Conservation (phyloP, 2,888 invertebrate species). For the Hedychridium roseum region DNA sequence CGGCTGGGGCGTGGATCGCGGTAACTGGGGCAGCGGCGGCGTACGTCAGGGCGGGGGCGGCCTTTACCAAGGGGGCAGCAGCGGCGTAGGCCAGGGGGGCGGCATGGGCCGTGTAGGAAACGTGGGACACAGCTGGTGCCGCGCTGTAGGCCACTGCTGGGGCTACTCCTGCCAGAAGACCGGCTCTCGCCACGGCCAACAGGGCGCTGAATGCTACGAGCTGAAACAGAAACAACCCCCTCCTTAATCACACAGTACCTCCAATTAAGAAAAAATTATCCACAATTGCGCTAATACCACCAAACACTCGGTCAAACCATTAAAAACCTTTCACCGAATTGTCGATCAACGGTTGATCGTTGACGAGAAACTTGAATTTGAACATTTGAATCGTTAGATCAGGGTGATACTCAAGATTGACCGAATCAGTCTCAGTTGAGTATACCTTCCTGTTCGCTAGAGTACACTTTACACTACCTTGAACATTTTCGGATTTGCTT, state of each 20-base stretch:
- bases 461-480: too few relatives aligned
- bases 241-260: neutral
- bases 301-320: too few relatives aligned
- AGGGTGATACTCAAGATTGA: too few relatives aligned
- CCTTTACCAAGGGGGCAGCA: conserved; percentile 68
- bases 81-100: conserved; percentile 18
- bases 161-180: conserved; percentile 26
- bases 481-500: conserved; percentile 25
- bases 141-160: conserved; percentile 71
- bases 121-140: conserved; percentile 71
- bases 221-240: conserved; percentile 19
- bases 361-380: too few relatives aligned
- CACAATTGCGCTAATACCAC: too few relatives aligned
- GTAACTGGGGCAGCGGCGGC: conserved; percentile 37
- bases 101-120: conserved; percentile 1
- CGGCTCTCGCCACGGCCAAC: conserved; percentile 43
- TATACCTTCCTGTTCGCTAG: too few relatives aligned
- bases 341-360: too few relatives aligned
- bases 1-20: conserved; percentile 54
- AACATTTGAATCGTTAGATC: too few relatives aligned
- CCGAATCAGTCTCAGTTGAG: too few relatives aligned
- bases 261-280: neutral
- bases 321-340: too few relatives aligned
- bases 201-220: conserved; percentile 39
- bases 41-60: conserved; percentile 67